phyloP scores from a whole-genome alignment of 1,140 invertebrate genomes.

The Coelopa frigida region DNA sequence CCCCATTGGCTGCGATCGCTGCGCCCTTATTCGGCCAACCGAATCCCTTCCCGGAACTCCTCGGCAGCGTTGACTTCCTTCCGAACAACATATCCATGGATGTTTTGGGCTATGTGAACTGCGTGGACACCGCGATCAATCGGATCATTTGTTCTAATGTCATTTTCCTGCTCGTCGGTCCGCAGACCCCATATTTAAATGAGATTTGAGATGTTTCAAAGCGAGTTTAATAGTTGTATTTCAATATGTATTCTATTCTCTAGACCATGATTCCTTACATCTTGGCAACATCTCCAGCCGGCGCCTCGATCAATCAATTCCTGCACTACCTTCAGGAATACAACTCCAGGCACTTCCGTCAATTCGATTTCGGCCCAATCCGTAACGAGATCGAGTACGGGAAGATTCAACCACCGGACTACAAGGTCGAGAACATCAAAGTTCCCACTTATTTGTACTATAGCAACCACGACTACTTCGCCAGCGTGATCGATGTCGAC shows the following conservation, averaged over 20 bases:
- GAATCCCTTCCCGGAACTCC: constrained; percentile 8
- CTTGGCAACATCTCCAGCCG: constrained; percentile 47
- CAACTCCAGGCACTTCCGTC: constrained; percentile 28
- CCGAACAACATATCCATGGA: constrained; percentile 43
- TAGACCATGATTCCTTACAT: constrained; percentile 44
- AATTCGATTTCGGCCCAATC: constrained; percentile 45
- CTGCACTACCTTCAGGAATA: constrained; percentile 48
- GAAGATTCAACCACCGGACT: constrained; percentile 46
- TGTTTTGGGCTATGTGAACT: too few relatives aligned
- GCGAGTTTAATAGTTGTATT: too few relatives aligned
- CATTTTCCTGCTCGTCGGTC: constrained; percentile 51
- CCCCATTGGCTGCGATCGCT: not conserved
- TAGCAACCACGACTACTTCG: constrained; percentile 52
- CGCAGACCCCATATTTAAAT: constrained; percentile 42
- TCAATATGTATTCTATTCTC: too few relatives aligned
- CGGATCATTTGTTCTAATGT: too few relatives aligned
- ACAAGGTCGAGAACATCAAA: constrained; percentile 52
- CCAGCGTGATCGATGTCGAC: constrained; percentile 54
- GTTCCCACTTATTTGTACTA: constrained; percentile 57
- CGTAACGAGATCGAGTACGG: constrained; percentile 48
- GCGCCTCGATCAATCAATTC: constrained; percentile 48
- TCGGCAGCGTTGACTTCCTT: constrained; percentile 27
- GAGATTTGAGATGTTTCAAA: too few relatives aligned
- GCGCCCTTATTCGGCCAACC: constrained; percentile 10
- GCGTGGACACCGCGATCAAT: too few relatives aligned